Conservation (phyloP, 2,113 vertebrate genomes). For the Argyrosomus japonicus region DNA sequence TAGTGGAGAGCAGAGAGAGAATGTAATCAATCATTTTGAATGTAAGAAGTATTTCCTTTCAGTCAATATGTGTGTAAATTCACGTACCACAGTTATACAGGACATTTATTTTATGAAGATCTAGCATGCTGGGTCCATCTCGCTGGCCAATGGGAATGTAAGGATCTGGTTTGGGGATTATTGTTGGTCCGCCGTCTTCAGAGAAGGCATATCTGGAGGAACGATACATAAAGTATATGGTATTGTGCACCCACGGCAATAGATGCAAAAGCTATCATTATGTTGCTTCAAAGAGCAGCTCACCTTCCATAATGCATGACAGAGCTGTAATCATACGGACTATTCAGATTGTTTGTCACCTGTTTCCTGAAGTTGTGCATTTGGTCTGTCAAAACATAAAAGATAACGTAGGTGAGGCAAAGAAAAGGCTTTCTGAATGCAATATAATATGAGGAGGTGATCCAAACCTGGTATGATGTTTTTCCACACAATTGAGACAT, state of each 20-base stretch:
- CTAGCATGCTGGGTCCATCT: conserved; percentile 85
- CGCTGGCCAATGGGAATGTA: conserved; percentile 86
- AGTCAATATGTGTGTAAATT: not conserved
- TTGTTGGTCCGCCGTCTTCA: conserved; percentile 86
- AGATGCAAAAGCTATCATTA: conserved; percentile 9
- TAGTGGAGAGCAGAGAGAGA: conserved; percentile 23
- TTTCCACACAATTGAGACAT: conserved; percentile 88
- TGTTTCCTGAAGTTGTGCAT: conserved; percentile 85
- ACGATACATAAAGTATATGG: not conserved
- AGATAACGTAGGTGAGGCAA: not conserved
- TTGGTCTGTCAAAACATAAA: conserved; percentile 67
- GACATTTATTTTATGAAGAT: conserved; percentile 87
- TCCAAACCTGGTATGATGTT: conserved; percentile 85
- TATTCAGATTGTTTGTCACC: conserved; percentile 83
- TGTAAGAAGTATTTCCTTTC: not conserved
- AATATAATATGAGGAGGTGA: not conserved
- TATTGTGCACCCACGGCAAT: not conserved
- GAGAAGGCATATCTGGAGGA: conserved; percentile 84
- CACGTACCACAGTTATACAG: conserved; percentile 87
- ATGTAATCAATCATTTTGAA: not conserved
- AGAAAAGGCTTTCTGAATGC: not conserved
- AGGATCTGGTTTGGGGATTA: conserved; percentile 85
- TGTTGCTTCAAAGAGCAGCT: conserved; percentile 43
- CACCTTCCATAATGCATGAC: conserved; percentile 87
- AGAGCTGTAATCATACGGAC: conserved; percentile 84